Evolutionary conservation across 2,797 vertebrate species (phyloP), one percentile per base, ranked within the genome.

Genomic region (Scolopax bukidnonensis): DNA sequence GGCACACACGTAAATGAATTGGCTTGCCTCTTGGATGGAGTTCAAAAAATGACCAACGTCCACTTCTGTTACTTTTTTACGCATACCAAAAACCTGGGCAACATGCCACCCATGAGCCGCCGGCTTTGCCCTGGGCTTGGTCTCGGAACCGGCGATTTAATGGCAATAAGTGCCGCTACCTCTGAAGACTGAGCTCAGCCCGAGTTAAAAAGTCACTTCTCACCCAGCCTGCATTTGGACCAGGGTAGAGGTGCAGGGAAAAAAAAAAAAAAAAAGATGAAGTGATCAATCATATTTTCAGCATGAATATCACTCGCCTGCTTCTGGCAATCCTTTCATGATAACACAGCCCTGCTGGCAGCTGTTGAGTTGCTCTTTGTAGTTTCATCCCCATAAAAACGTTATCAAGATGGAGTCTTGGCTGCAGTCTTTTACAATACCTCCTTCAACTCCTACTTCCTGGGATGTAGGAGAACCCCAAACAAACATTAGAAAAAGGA

Each of bases 331-430:
- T 70, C 47, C 77, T 90, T 88, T 47, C 80, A 14, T 0, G 0
- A 59, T 84, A 74, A 56, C 77, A 67, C 17, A 60, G 67, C 24
- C 47, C 23, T 88, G 40, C 71, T 94, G 94, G 90, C 83, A 94
- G 78, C 67, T 70, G 83, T 69, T 70, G 80, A 83, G 75, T 59
- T 84, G 25, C 67, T 93, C 74, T 95, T 95, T 95, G 91, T 80
- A 91, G 88, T 94, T 94, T 95, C 80, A 89, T 56, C 71, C 56
- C 74, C 70, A 87, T 94, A 87, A 96, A 96, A 94, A 89, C 20
- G 40, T 89, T 95, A 93, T 96, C 96, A 92, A 92, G 95, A 86
- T 80, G 61, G 73, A 91, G 73, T 67, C 91, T 85, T 96, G 93
- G 93, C 88, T 93, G 83, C 73, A 48, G 83, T 23, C 25, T 90